A percentile compares a stretch with the other conserved stretches of the same genome.
These are phyloP conservation scores for Myopa tessellatipennis DNA, from an alignment of 2,888 invertebrate genomes.

Conservation along the genomic window DNA sequence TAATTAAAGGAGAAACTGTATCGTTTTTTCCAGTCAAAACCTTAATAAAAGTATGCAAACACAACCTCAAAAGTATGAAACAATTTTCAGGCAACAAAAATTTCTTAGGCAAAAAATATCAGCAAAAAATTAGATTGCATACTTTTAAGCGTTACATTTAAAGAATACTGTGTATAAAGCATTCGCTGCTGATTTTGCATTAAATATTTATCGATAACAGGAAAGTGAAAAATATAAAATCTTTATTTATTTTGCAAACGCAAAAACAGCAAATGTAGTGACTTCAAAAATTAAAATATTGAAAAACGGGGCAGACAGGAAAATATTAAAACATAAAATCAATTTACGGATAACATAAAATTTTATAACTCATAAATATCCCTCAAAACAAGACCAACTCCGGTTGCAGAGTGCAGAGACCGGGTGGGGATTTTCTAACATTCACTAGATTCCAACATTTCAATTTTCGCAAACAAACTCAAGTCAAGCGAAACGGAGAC, in stretches of 20 bases:
- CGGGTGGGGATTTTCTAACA: not conserved
- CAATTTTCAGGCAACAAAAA: not conserved
- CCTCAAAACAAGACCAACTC: slow-evolving; percentile 8
- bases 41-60: no score
- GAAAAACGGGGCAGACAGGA: not conserved
- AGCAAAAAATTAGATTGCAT: no score
- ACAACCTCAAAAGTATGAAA: not conserved
- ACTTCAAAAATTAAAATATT: no score
- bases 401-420: not conserved
- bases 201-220: slow-evolving; percentile 1
- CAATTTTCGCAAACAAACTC: slow-evolving; percentile 30
- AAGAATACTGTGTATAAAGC: no score
- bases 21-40: no score
- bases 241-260: no score
- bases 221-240: no score
- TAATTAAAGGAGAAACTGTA: no score
- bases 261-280: no score
- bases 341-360: slow-evolving; percentile 42
- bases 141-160: no score
- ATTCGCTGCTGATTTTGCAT: not conserved
- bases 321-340: slow-evolving; percentile 23
- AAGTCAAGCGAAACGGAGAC: slow-evolving; percentile 22
- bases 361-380: slow-evolving; percentile 45
- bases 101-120: no score
- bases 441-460: slow-evolving; percentile 4